phyloP scores from a whole-genome alignment of 2,113 vertebrate species.

The Chloropsis cyanopogon region DNA sequence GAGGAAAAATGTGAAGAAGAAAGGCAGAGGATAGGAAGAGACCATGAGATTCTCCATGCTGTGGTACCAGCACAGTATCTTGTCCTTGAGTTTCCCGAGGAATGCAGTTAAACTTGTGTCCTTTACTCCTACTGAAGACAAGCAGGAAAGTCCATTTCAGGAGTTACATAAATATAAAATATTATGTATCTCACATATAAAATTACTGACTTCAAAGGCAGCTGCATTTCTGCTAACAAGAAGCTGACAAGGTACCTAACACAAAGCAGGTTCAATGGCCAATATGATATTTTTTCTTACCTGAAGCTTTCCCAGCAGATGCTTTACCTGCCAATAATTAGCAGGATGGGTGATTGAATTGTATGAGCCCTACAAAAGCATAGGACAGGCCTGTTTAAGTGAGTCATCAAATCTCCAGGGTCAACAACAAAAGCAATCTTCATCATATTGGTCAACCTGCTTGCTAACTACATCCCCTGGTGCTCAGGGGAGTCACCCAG shows the following conservation, averaged over 20 bases:
- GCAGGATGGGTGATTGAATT: not conserved
- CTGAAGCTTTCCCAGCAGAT: conserved; percentile 1
- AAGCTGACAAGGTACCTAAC: not conserved
- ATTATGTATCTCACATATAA: not conserved
- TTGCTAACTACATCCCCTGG: not conserved
- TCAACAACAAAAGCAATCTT: not conserved
- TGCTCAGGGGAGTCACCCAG: not conserved
- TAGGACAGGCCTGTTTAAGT: not conserved
- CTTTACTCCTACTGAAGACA: not conserved
- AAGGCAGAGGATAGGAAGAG: not conserved
- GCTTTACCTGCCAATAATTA: conserved; percentile 7
- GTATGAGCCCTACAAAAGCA: not conserved
- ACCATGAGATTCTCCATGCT: not conserved
- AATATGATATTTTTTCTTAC: not conserved
- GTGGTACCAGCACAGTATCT: accelerated
- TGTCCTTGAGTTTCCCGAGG: not conserved
- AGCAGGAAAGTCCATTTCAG: not conserved
- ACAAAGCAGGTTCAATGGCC: not conserved
- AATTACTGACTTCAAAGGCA: not conserved
- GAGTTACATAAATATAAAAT: not conserved
- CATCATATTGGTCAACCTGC: not conserved
- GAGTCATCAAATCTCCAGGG: conserved; percentile 35
- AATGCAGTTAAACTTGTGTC: not conserved
- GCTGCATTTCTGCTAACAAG: conserved; percentile 3
- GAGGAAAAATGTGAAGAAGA: not conserved